Base-by-base conservation (phyloP, 2,113 vertebrate genomes). In the Odontesthes bonariensis region DNA sequence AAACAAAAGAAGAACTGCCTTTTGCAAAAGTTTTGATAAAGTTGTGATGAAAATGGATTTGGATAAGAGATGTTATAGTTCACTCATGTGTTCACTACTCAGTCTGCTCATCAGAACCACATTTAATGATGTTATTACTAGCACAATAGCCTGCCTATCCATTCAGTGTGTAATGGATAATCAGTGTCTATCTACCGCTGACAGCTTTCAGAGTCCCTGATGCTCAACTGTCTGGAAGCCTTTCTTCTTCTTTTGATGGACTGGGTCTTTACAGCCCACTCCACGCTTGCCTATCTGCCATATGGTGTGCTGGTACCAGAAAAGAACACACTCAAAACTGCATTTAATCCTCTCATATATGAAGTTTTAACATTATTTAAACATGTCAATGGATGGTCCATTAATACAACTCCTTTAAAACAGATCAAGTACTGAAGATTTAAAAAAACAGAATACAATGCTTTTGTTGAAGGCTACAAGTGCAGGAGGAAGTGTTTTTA, bases 161-260 rank as follows among this genome's bases (percentile, higher is more conserved):
- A 73, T 81, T 79, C 68, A 70, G 55, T 35, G 55, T 51, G 55
- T 70, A 70, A 72, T 38, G 70, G 66, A 69, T 63, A 75, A 69
- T 79, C 66, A 84, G 61, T 77, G 61, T 77, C 89, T 74, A 86
- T 87, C 74, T 44, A 69, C 27, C 2, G 40, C 79, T 86, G 86
- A 87, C 79, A 87, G 75, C 87, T 82, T 79, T 72, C 69, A 68
- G 72, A 68, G 66, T 76, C 84, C 86, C 80, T 66, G 52, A 73
- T 84, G 87, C 63, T 83, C 69, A 66, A 83, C 74, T 87, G 86
- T 88, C 81, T 86, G 66, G 70, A 60, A 66, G 77, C 68, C 67
- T 87, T 88, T 89, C 73, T 83, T 88, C 73, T 84, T 67, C 69
- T 59, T 81, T 90, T 91, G 86, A 91, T 86, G 77, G 82, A 88